phyloP scores from a whole-genome alignment of 2,797 vertebrate species.

The Pseudopleuronectes americanus region DNA sequence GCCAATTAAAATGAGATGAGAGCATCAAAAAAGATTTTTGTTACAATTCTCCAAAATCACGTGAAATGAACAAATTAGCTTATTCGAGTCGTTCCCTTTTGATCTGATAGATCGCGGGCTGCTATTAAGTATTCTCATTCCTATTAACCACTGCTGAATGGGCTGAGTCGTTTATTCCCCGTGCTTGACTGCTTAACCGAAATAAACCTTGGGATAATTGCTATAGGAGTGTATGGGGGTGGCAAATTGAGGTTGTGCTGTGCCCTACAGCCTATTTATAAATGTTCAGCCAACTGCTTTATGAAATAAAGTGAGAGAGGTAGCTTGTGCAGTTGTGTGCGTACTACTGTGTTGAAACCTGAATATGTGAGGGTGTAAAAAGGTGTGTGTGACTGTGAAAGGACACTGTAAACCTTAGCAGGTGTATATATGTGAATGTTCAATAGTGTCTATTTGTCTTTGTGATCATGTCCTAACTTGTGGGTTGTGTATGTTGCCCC shows the following conservation, averaged over 20 bases:
- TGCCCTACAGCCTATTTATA: conserved; percentile 87
- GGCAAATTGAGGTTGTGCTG: conserved; percentile 84
- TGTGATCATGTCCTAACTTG: not conserved
- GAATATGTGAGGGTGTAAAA: conserved; percentile 43
- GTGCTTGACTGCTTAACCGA: conserved; percentile 84
- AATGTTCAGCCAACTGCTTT: conserved; percentile 82
- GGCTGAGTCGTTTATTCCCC: conserved; percentile 79
- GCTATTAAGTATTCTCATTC: conserved; percentile 76
- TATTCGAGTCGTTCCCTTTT: conserved; percentile 66
- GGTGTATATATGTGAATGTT: conserved; percentile 13
- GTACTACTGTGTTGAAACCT: conserved; percentile 50
- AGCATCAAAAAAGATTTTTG: not conserved
- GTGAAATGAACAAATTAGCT: conserved; percentile 57
- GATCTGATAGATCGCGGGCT: conserved; percentile 75
- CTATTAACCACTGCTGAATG: conserved; percentile 81
- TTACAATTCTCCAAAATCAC: conserved; percentile 34
- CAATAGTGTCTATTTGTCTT: conserved; percentile 11
- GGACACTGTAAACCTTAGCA: not conserved
- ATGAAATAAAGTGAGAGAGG: conserved; percentile 78
- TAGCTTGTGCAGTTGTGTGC: conserved; percentile 68
- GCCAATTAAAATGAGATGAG: not conserved
- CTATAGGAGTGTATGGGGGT: conserved; percentile 83
- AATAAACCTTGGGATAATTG: conserved; percentile 88
- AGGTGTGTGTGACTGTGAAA: conserved; percentile 27
- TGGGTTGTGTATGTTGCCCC: not conserved